A percentile compares a stretch with the other conserved stretches of the same genome.
phyloP scores from a whole-genome alignment of 92 coral and sea anemone genomes.

The Epizoanthus rinbou region DNA sequence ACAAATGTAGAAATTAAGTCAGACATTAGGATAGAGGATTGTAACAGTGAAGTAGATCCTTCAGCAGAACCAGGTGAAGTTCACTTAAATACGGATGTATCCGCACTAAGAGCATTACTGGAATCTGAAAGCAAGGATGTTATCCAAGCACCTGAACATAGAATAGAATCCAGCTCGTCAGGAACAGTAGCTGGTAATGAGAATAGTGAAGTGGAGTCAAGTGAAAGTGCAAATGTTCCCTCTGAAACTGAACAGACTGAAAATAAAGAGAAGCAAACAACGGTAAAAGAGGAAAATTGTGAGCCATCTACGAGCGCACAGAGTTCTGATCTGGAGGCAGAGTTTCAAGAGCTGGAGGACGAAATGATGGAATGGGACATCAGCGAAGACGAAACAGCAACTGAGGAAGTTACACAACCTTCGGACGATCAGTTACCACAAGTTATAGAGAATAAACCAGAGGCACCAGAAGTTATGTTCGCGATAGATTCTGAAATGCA shows the following conservation, averaged over 20 bases:
- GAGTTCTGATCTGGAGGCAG: conserved; percentile 59
- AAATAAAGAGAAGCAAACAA: neutral
- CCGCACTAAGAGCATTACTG: conserved; percentile 11
- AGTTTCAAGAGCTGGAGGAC: conserved; percentile 80
- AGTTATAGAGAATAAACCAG: neutral
- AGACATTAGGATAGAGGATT: neutral
- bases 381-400: conserved; percentile 55
- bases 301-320: neutral
- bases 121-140: conserved; percentile 7
- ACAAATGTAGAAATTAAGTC: neutral
- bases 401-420: neutral
- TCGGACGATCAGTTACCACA: neutral
- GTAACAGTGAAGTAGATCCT: neutral
- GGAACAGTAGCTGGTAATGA: neutral
- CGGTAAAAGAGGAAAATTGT: neutral
- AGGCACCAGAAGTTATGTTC: neutral
- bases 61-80: neutral
- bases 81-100: neutral
- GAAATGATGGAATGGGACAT: conserved; percentile 87
- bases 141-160: neutral
- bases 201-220: neutral
- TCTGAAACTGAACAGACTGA: neutral
- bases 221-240: neutral
- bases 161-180: neutral
- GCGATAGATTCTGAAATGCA: neutral